Conservation (phyloP, 2,888 invertebrate genomes). For the Uropetala carovei region DNA sequence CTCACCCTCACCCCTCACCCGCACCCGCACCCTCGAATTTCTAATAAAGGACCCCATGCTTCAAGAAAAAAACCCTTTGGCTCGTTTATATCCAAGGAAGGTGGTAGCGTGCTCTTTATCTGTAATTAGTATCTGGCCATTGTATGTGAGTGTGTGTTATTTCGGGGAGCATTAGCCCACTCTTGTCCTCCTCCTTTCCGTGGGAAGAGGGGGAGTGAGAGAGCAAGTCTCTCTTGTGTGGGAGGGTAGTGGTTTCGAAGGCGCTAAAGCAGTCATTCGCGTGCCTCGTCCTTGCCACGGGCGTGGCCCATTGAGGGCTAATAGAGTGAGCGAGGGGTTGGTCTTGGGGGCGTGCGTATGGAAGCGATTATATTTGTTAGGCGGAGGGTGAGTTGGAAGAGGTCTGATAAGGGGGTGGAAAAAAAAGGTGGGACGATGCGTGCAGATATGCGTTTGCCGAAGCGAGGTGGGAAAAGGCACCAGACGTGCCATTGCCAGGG, state of each 20-base stretch:
- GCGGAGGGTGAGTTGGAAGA: background rate
- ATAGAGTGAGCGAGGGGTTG: background rate
- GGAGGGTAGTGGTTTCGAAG: background rate
- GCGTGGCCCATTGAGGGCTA: background rate
- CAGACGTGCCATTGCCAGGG: background rate
- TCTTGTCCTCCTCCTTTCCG: background rate
- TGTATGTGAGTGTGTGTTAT: conserved; percentile 59
- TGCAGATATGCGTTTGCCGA: background rate
- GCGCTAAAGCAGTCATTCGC: conserved; percentile 17
- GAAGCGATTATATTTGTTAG: background rate
- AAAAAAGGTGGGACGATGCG: background rate
- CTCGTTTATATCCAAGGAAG: conserved; percentile 56
- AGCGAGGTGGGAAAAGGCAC: no score
- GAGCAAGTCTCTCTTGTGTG: background rate
- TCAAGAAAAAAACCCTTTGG: background rate
- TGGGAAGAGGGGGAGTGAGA: no score
- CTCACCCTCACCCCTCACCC: no score
- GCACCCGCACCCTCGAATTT: background rate
- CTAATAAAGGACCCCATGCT: conserved; percentile 17
- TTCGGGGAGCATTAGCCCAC: conserved; percentile 50
- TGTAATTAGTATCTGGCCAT: conserved; percentile 62
- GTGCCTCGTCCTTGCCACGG: background rate
- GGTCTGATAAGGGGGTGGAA: background rate
- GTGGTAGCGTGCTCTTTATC: conserved; percentile 60
- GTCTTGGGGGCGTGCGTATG: background rate